Base-by-base conservation (phyloP, 2,888 invertebrate genomes). In the Ctenicera cuprea region DNA sequence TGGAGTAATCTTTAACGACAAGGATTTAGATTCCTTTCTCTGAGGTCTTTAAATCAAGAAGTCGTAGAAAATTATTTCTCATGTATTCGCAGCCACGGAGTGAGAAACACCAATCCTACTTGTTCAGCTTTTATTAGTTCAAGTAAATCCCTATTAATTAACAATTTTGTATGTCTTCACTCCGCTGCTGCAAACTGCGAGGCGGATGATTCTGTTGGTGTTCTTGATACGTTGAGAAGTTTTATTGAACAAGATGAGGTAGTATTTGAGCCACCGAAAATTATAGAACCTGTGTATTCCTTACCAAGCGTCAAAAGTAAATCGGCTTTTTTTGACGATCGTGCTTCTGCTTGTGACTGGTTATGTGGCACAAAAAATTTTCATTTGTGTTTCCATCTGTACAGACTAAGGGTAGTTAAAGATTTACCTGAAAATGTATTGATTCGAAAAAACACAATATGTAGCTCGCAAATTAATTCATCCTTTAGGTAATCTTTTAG, bases 131-230 rank as follows among this genome's bases (percentile, higher is more conserved):
- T 77, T 65, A 57, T 59, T 30, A 14, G 30, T 26, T 73, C 77
- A 5, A 72, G 68, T 61, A 79, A 77, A 70, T 61, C 64, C 3
- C 66, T 78, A 48, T 18, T 78, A 16, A n/a, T 79, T 8, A 78
- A 78, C 37, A 78, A 77, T 41, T 77, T 76, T 45, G 52, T 64
- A 50, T 48, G 75, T 0, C 12, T 45, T n/a, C 78, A 78, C 72
- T 74, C 78, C 22, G 63, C 71, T 33, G 75, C 66, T 12, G 18
- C 71, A 8, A 76, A 78, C 43, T 78, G 76, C 62, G 75, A 78
- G 61, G n/a, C n/a, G n/a, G 75, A 68, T 68, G 73, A 69, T n/a
- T 38, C 50, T 8, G 43, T 38, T 3, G 59, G 57, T 8, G 54
- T 26, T 38, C 22, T 67, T 8, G 26, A 66, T 12, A 54, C 37